Evolutionary conservation across 2,888 invertebrate species (phyloP), one percentile per base, ranked within the genome.

Genomic region (Hesperia comma): DNA sequence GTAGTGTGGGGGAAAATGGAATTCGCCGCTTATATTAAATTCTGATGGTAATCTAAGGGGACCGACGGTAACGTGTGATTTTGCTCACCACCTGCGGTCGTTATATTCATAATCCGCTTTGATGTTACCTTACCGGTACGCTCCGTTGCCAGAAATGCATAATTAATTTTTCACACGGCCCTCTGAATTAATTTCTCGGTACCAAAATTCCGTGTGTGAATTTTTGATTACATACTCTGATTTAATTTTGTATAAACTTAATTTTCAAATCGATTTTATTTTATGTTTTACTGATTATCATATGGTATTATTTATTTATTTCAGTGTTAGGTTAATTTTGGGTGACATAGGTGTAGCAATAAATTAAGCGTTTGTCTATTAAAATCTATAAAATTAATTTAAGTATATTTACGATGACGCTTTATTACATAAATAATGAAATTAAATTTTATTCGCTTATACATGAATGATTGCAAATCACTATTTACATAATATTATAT

Each of bases 161-260:
- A 76, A 77, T 77, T 77, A 76, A 78, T 76, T 77, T 78, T 77
- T 75, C 76, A 76, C 77, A 77, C 74, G 72, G 75, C 56, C 67
- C 66, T 74, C 46, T 32, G 70, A 73, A 76, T 78, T 69, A 76
- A 79, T 78, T 79, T 78, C 54, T 46, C 63, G 70, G 67, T 77
- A 76, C 77, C 57, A n/a, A 57, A 21, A 77, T 76, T 70, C 71
- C 72, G 70, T 26, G 41, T 51, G 26, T 21, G 53, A 10, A 63
- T 33, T 51, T 51, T 19, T 51, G 17, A 33, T 32, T 15, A 60
- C n/a, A n/a, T n/a, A n/a, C n/a, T n/a, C 6, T 46, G 46, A 19
- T 49, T 19, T 12, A 19, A 49, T 49, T 19, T 19, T 10, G 12
- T 49, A 19, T 10, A 37, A 37, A 12, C 3, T 37, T 37, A 37